A percentile compares a stretch with the other conserved stretches of the same genome.
These are phyloP conservation scores for Lampris incognitus DNA, from an alignment of 2,113 vertebrate genomes.

Conservation along the genomic window DNA sequence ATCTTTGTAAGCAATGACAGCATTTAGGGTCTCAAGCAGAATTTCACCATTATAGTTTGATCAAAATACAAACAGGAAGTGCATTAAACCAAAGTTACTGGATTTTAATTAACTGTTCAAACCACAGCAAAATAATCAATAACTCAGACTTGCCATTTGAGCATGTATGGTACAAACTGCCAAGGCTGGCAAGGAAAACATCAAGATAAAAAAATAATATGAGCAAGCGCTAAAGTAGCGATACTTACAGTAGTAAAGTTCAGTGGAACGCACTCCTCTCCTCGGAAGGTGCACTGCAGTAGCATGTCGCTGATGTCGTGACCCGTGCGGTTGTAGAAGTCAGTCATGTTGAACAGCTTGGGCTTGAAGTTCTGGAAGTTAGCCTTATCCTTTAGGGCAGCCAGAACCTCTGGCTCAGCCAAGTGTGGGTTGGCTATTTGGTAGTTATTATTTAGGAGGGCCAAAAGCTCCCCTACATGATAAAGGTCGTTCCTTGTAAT, in stretches of 20 bases:
- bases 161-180: slow-evolving; percentile 5
- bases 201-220: slow-evolving; percentile 21
- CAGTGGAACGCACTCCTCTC: slow-evolving; percentile 79
- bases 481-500: slow-evolving; percentile 90
- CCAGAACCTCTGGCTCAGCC: slow-evolving; percentile 86
- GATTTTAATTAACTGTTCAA: slow-evolving; percentile 16
- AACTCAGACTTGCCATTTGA: not conserved
- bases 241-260: slow-evolving; percentile 90
- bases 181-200: slow-evolving; percentile 22
- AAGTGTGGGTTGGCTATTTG: slow-evolving; percentile 86
- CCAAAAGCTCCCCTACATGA: slow-evolving; percentile 89
- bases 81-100: slow-evolving; percentile 9
- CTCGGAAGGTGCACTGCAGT: slow-evolving; percentile 88
- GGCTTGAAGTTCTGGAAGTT: slow-evolving; percentile 90
- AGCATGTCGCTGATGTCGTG: slow-evolving; percentile 90
- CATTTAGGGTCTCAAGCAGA: not conserved
- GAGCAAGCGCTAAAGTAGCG: not conserved
- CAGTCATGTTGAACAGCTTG: slow-evolving; percentile 90
- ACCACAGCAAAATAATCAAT: slow-evolving; percentile 10
- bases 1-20: not conserved
- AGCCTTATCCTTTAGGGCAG: slow-evolving; percentile 87
- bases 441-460: slow-evolving; percentile 86
- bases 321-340: slow-evolving; percentile 91
- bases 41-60: not conserved
- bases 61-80: not conserved